Evolutionary conservation across 2,797 vertebrate species (phyloP), one percentile per base, ranked within the genome.

Genomic region (Macrochelys suwanniensis): DNA sequence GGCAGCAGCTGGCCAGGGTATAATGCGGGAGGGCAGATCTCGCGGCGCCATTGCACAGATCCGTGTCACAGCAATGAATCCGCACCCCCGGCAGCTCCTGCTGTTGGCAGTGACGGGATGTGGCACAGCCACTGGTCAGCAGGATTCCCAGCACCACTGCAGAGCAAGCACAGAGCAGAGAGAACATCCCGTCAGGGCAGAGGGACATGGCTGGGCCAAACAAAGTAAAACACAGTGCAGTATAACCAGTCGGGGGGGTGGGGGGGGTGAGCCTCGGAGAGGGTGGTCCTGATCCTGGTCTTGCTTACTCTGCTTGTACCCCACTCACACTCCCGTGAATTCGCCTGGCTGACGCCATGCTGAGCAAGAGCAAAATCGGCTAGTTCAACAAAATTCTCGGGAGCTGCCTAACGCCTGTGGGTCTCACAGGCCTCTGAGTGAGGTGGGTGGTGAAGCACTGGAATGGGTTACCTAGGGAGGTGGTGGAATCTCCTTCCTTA

Each of bases 71-170:
- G 97, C 98, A 98, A 97, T 98, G 98, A 97, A 99, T 99, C 81
- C 98, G 97, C 89, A 98, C 98, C 47, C 99, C 99, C 1, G 99
- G 99, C 90, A 99, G 98, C 96, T 99, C 99, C 90, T 99, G 99
- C 95, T 99, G 99, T 96, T 99, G 99, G 98, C 99, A 99, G 97
- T 99, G 99, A 85, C 99, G 99, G 61, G 99, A 99, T 8, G 99
- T 99, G 97, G 99, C 99, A 31, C 99, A 99, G 89, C 99, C 99
- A 6, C 99, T 99, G 96, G 99, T 98, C 98, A 99, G 98, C 93
- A 99, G 98, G 51, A 99, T 98, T 87, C 99, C 99, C 97, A 99
- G 98, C 59, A 99, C 98, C 88, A 98, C 99, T 99, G 97, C 80
- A 95, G 94, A 25, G 92, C 90, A 78, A 94, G 74, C 31, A 90